These are phyloP conservation scores for Henicopernis longicauda DNA, from an alignment of 2,113 vertebrate genomes.

Conservation along the genomic window DNA sequence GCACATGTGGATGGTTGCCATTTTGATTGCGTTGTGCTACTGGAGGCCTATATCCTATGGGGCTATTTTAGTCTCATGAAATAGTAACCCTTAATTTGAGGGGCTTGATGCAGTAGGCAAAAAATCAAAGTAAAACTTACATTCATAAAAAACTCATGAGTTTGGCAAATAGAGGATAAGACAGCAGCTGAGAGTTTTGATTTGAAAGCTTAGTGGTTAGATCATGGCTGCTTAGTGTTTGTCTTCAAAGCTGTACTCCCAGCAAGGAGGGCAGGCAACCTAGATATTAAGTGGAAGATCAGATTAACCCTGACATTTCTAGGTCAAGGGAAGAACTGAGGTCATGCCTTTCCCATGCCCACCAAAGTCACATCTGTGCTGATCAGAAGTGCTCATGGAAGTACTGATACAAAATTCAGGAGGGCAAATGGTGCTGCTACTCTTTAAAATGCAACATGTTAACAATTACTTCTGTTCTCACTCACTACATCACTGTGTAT, in stretches of 20 bases:
- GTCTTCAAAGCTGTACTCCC: conserved; percentile 4
- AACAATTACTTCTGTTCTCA: conserved; percentile 62
- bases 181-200: background rate
- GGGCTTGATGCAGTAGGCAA: background rate
- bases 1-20: background rate
- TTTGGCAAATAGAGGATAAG: conserved; percentile 4
- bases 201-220: conserved; percentile 3
- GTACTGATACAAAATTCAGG: conserved; percentile 56
- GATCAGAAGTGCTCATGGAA: conserved; percentile 27
- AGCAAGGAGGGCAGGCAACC: conserved; percentile 34
- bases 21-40: background rate
- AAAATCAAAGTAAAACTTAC: conserved; percentile 20
- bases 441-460: conserved; percentile 37
- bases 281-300: conserved; percentile 33
- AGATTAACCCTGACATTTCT: conserved; percentile 65
- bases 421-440: conserved; percentile 6
- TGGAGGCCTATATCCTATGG: background rate
- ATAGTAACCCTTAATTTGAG: background rate
- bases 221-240: background rate
- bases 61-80: background rate
- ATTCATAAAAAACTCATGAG: background rate
- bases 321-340: conserved; percentile 46
- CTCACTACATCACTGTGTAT: conserved; percentile 63
- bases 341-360: conserved; percentile 31
- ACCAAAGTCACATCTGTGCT: conserved; percentile 45